Evolutionary conservation across 1,140 invertebrate species (phyloP).

Genomic region (Microplitis demolitor): DNA sequence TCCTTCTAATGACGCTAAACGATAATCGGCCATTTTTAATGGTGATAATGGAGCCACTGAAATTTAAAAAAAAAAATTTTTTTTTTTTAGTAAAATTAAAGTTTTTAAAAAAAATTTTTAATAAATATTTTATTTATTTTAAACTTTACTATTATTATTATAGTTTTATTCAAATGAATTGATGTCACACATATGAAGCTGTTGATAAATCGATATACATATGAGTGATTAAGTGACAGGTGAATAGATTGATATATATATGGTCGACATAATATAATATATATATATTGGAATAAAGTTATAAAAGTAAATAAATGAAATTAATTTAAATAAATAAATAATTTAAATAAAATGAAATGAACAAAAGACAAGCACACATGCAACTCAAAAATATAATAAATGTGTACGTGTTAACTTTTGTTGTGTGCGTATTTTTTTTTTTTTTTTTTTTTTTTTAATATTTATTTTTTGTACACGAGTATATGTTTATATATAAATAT

Average conservation of each 20-base stretch:
- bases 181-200: background rate
- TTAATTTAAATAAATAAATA: background rate
- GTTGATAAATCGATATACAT: background rate
- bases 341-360: conserved; percentile 23
- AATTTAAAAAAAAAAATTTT: conserved; percentile 44
- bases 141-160: background rate
- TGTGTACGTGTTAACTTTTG: conserved; percentile 42
- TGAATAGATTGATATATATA: too few species aligned
- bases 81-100: background rate
- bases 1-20: conserved; percentile 65
- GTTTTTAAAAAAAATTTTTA: too few species aligned
- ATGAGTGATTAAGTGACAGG: background rate
- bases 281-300: too few species aligned
- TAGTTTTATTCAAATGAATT: background rate
- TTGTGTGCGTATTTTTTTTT: conserved; percentile 42
- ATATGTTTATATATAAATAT: conserved; percentile 27
- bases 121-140: too few species aligned
- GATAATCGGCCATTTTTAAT: conserved; percentile 70
- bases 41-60: conserved; percentile 74
- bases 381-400: conserved; percentile 44
- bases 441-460: background rate
- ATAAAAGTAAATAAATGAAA: too few species aligned
- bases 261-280: too few species aligned
- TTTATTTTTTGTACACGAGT: background rate
- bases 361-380: conserved; percentile 47